These are phyloP conservation scores for Punctoribates punctum DNA, from an alignment of 2,888 invertebrate genomes.

Conservation along the genomic window DNA sequence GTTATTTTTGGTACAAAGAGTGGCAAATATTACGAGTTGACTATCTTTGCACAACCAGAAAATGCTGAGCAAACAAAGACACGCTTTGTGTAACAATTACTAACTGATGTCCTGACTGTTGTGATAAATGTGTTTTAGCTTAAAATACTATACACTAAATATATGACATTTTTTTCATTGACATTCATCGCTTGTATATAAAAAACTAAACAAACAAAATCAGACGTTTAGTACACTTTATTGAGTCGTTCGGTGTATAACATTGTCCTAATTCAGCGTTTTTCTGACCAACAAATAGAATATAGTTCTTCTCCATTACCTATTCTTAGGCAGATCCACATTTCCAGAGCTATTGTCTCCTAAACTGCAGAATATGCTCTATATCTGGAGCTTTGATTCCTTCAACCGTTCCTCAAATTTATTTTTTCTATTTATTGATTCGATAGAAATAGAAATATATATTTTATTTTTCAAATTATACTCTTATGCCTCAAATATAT, in stretches of 20 bases:
- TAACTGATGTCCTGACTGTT: constrained; percentile 26
- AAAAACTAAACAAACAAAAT: constrained; percentile 30
- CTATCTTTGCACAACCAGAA: constrained; percentile 25
- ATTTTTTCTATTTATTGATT: neutral
- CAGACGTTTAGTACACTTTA: constrained; percentile 22
- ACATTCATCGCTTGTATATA: constrained; percentile 28
- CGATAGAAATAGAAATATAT: constrained; percentile 6
- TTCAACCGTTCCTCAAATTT: constrained; percentile 4
- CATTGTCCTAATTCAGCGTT: constrained; percentile 30
- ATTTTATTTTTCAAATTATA: constrained; percentile 28
- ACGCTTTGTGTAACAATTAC: constrained; percentile 33
- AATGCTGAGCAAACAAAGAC: constrained; percentile 36
- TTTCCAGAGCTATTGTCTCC: neutral
- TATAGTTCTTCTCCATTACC: constrained; percentile 10
- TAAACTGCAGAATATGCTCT: constrained; percentile 13
- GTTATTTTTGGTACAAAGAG: constrained; percentile 20
- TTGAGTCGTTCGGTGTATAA: constrained; percentile 14
- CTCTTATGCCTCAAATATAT: neutral
- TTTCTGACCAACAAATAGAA: constrained; percentile 26
- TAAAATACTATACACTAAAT: constrained; percentile 18
- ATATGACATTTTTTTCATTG: constrained; percentile 37
- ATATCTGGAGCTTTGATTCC: neutral
- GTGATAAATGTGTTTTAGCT: constrained; percentile 32
- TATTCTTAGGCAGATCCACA: neutral
- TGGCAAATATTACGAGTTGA: constrained; percentile 32